Base-by-base conservation (phyloP, 2,113 vertebrate species). In the Callithrix jacchus region DNA sequence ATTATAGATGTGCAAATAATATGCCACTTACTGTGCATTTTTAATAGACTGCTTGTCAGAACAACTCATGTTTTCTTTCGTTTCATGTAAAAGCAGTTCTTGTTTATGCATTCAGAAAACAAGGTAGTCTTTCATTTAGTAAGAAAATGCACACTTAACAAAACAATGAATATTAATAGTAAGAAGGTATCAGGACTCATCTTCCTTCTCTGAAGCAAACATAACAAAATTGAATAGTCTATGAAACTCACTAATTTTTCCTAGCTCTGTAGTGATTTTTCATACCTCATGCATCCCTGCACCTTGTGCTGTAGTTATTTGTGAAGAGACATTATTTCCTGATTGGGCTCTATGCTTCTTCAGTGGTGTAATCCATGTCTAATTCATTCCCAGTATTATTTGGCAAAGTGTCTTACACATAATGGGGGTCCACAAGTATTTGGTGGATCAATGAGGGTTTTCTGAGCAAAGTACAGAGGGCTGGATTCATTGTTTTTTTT, bases 11-110 rank as follows among this genome's bases (percentile, higher is more conserved):
- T 92, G 71, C 71, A 95, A 91, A 91, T 86, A 88, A 89, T 88
- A 54, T 82, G 61, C 32, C 45, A 93, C 77, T 91, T 81, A 81
- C 1, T 8, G 85, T 92, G 49, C 6, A 17, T 88, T 91, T 93
- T 93, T 94, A 94, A 84, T 91, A 95, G 95, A 66, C 25, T 64
- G 9, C 37, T 89, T 81, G 32, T 94, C 85, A 87, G 88, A 86
- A 87, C 64, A 89, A 47, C 49, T 86, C 81, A 14, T 37, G 16
- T 89, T 87, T 93, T 56, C 70, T 92, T 92, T 5, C 0, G 2
- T 68, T 80, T 87, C 54, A 45, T 6, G 12, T 70, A 40, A 84
- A 90, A 74, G 45, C 35, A 21, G 25, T 70, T 79, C 81, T 90
- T 83, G 61, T 61, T 30, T 74, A 84, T 13, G 10, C 45, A 54